A percentile compares a stretch with the other conserved stretches of the same genome.
phyloP scores from a whole-genome alignment of 2,113 vertebrate genomes.

The Phrynosoma blainvillii region DNA sequence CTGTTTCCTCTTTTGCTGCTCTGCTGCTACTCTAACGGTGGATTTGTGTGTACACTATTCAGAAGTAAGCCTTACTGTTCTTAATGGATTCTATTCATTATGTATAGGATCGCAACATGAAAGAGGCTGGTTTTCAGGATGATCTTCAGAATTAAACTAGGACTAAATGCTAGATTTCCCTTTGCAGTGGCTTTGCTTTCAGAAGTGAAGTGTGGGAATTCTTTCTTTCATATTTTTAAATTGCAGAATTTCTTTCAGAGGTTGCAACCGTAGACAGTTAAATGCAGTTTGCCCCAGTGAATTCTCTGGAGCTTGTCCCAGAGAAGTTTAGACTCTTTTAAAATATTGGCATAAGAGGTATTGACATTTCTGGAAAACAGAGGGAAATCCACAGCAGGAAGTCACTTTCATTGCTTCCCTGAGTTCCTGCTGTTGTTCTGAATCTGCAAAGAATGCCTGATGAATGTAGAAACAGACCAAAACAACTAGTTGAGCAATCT shows the following conservation, averaged over 20 bases:
- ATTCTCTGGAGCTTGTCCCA: neutral
- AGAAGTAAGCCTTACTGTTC: neutral
- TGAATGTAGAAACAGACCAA: conserved; percentile 19
- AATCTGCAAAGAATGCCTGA: conserved; percentile 7
- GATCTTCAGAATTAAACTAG: neutral
- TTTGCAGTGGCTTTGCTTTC: conserved; percentile 9
- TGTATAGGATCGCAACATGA: neutral
- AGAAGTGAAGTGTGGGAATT: neutral
- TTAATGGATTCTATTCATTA: neutral
- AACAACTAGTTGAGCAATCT: conserved; percentile 17
- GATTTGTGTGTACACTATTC: neutral
- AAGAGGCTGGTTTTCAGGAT: no score
- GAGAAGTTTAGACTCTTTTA: neutral
- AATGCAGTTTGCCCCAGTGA: neutral
- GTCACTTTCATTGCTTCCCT: conserved; percentile 5
- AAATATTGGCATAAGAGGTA: conserved; percentile 19
- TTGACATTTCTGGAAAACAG: neutral
- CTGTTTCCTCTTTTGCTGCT: neutral
- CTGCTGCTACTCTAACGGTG: neutral
- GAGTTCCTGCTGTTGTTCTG: conserved; percentile 3
- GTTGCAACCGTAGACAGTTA: neutral
- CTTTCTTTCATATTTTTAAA: conserved; percentile 34
- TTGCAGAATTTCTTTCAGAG: conserved; percentile 2
- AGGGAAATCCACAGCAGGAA: conserved; percentile 15
- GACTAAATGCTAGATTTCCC: neutral